These are phyloP conservation scores for Serilophus lunatus DNA, from an alignment of 2,113 vertebrate species.

Conservation along the genomic window DNA sequence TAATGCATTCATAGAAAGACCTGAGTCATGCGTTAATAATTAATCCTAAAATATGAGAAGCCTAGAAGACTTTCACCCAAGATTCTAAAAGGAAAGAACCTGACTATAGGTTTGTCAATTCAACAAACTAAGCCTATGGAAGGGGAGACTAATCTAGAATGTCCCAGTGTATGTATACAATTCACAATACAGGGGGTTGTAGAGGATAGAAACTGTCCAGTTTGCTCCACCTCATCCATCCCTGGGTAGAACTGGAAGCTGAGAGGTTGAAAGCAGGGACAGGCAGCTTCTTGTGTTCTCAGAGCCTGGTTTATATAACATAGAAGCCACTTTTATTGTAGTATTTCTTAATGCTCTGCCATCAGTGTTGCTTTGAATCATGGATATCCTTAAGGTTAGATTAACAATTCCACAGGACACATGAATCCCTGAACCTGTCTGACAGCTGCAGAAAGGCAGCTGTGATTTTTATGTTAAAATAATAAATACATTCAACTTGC, in stretches of 20 bases:
- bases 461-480: neutral
- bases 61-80: neutral
- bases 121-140: neutral
- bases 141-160: neutral
- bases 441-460: neutral
- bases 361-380: neutral
- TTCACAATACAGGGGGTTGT: neutral
- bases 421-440: neutral
- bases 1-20: neutral
- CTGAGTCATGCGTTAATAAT: neutral
- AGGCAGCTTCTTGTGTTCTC: neutral
- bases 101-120: neutral
- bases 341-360: neutral
- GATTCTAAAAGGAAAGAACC: neutral
- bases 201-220: neutral
- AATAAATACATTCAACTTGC: neutral
- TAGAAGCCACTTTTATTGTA: neutral
- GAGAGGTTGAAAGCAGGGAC: neutral
- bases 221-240: neutral
- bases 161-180: fast-evolving
- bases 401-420: neutral
- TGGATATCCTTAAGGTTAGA: neutral
- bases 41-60: neutral
- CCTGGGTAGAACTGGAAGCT: neutral
- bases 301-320: neutral